A percentile compares a stretch with the other conserved stretches of the same genome.
These are phyloP conservation scores for Opisthograptis luteolata DNA, from an alignment of 2,888 invertebrate genomes.

Conservation along the genomic window DNA sequence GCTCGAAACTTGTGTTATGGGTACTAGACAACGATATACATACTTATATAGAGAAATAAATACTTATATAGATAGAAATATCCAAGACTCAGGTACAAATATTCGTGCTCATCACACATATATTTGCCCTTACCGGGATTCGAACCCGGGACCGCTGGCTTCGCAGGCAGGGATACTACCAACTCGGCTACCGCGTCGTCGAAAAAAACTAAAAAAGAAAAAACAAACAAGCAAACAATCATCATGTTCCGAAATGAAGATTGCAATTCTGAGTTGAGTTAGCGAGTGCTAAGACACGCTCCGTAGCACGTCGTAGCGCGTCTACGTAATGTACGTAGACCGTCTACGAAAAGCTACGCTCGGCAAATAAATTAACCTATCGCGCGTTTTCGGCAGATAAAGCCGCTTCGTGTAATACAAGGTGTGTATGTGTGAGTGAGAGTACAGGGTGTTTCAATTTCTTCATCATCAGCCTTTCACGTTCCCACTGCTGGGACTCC, in stretches of 20 bases:
- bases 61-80: no score
- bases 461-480: no score
- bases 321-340: slow-evolving; percentile 17
- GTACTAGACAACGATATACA: no score
- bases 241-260: slow-evolving; percentile 33
- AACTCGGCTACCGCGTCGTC: no score
- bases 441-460: not conserved
- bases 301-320: slow-evolving; percentile 19
- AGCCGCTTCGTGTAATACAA: slow-evolving; percentile 9
- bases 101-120: no score
- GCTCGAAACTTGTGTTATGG: no score
- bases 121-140: no score
- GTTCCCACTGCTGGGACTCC: no score
- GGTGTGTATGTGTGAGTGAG: slow-evolving; percentile 1
- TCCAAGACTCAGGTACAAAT: no score
- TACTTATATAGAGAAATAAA: no score
- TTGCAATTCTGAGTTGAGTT: slow-evolving; percentile 17
- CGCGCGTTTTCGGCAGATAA: slow-evolving; percentile 15
- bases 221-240: slow-evolving; percentile 7
- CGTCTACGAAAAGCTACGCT: slow-evolving; percentile 16
- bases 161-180: no score
- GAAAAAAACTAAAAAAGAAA: not conserved
- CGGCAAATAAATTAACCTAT: slow-evolving; percentile 16
- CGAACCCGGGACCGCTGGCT: no score
- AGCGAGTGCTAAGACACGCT: slow-evolving; percentile 6